Base-by-base conservation (phyloP, 2,113 vertebrate species). In the Tenrec ecaudatus region DNA sequence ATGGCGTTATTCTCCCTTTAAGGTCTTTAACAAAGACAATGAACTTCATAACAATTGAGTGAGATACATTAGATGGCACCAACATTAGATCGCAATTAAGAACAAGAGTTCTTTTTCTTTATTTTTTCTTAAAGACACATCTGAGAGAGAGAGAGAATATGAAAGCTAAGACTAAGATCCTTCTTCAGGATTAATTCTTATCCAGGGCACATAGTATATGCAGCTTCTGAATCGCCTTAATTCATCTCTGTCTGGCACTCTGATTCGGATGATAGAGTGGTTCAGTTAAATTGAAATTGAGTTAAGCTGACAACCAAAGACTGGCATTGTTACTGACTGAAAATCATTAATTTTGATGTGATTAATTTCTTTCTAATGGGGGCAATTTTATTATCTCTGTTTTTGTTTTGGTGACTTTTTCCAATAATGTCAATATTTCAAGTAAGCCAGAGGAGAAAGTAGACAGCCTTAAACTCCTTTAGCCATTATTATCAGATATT, bases 331-430 rank as follows among this genome's bases (percentile, higher is more conserved):
- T 96, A 88, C 84, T 96, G 96, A 82, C 84, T 94, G 96, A 95
- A 96, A 97, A 75, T 93, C 96, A 97, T 97, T 97, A 91, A 95
- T 97, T 97, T 89, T 96, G 97, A 97, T 96, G 92, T 97, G 97
- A 96, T 97, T 97, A 97, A 96, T 98, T 97, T 95, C 95, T 97
- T 97, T 94, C 88, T 97, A 98, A 98, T 98, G 95, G 96, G 88
- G 96, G 53, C 91, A 95, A 96, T 98, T 97, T 95, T 97, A 97
- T 98, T 96, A 96, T 96, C 95, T 95, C 79, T 89, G 31, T 87
- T 94, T 95, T 94, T 84, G 71, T 94, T 96, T 95, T 36, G 57
- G 83, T 84, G 38, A 57, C 87, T 95, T 96, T 93, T 94, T 78
- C 73, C 64, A 96, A 82, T 90, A 93, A 88, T 64, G 83, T 78